phyloP scores from a whole-genome alignment of 1,140 invertebrate species.

The Probaryconus sp. region DNA sequence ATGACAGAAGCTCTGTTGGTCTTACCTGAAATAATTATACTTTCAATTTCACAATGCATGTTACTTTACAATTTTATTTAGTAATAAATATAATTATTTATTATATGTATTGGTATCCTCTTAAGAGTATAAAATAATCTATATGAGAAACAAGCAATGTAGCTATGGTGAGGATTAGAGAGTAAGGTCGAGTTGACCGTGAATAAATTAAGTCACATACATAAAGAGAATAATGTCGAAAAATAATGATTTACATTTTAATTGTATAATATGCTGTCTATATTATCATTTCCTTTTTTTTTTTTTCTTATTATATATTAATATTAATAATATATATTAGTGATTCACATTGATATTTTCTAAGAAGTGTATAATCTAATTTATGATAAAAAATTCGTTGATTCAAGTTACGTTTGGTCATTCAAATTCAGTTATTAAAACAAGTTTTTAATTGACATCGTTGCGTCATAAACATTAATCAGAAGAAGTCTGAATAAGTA shows the following conservation, averaged over 20 bases:
- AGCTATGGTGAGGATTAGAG: too few species aligned
- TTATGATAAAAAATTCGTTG: not conserved
- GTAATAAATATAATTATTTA: not conserved
- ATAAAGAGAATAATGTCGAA: too few species aligned
- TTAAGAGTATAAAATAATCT: too few species aligned
- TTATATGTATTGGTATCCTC: too few species aligned
- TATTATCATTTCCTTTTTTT: too few species aligned
- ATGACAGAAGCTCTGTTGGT: conserved; percentile 72
- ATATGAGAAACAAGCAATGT: too few species aligned
- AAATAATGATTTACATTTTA: too few species aligned
- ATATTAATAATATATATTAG: too few species aligned
- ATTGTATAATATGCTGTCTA: too few species aligned
- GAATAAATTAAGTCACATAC: too few species aligned
- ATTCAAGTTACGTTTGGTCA: conserved; percentile 25
- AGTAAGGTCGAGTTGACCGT: too few species aligned
- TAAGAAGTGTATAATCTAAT: not conserved
- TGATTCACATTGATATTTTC: conserved; percentile 1
- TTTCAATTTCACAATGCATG: not conserved
- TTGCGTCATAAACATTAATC: conserved; percentile 21
- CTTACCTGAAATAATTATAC: conserved; percentile 67
- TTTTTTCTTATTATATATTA: too few species aligned
- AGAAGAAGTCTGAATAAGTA: not conserved
- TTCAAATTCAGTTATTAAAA: conserved; percentile 18
- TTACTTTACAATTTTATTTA: not conserved
- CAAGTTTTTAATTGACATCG: conserved; percentile 23